A percentile compares a stretch with the other conserved stretches of the same genome.
These are phyloP conservation scores for Conus canariensis DNA, from an alignment of 2,888 invertebrate genomes.

Conservation along the genomic window DNA sequence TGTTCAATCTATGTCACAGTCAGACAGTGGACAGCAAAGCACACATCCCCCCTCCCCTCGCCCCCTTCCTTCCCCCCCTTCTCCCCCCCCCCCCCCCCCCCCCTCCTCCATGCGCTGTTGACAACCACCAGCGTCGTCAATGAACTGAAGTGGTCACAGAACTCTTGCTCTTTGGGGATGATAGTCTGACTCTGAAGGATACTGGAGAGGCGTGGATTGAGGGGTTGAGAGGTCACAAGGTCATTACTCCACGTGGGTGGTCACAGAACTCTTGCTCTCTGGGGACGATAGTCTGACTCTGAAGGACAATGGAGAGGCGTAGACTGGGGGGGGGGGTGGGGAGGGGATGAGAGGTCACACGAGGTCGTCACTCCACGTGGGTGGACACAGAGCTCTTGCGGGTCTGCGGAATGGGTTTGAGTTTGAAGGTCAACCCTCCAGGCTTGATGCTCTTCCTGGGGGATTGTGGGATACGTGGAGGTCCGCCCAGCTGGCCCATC, in stretches of 20 bases:
- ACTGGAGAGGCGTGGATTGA: background rate
- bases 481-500: slow-evolving; percentile 57
- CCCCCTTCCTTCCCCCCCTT: background rate
- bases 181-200: background rate
- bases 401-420: slow-evolving; percentile 55
- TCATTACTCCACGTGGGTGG: background rate
- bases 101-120: background rate
- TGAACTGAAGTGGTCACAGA: background rate
- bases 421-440: slow-evolving; percentile 52
- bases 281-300: background rate
- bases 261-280: background rate
- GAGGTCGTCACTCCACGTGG: slow-evolving; percentile 44
- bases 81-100: too few species aligned
- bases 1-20: background rate
- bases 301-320: background rate
- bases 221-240: background rate
- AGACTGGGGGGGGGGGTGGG: background rate
- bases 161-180: background rate
- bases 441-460: slow-evolving; percentile 49
- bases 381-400: slow-evolving; percentile 59
- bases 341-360: background rate
- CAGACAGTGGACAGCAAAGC: background rate
- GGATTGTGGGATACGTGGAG: slow-evolving; percentile 45
- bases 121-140: too few species aligned
- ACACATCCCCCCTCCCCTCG: background rate